phyloP scores from a whole-genome alignment of 2,113 vertebrate species.

The Arothron firmamentum region DNA sequence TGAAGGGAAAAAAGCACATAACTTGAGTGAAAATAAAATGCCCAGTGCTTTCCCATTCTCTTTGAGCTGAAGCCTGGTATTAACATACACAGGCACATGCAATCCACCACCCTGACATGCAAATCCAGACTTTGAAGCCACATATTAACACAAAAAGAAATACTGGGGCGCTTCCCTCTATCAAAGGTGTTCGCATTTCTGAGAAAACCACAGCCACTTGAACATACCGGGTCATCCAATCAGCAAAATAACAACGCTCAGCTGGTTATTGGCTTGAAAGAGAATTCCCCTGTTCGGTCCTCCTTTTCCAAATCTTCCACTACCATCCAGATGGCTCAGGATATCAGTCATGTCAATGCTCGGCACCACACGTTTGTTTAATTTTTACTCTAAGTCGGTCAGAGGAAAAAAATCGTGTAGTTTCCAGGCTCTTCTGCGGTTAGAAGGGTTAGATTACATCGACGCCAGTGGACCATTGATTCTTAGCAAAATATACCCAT shows the following conservation, averaged over 20 bases:
- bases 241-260: constrained; percentile 60
- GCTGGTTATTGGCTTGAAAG: constrained; percentile 59
- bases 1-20: constrained; percentile 15
- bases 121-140: constrained; percentile 39
- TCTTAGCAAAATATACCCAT: constrained; percentile 35
- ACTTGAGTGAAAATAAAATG: neutral
- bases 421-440: constrained; percentile 53
- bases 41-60: neutral
- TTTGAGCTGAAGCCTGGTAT: constrained; percentile 5
- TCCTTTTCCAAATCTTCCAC: constrained; percentile 50
- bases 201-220: constrained; percentile 49
- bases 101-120: constrained; percentile 22
- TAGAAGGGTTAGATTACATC: constrained; percentile 33
- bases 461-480: constrained; percentile 32
- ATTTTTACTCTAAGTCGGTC: constrained; percentile 50
- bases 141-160: constrained; percentile 45
- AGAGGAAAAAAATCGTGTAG: constrained; percentile 37
- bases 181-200: constrained; percentile 26
- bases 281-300: constrained; percentile 47
- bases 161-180: constrained; percentile 32
- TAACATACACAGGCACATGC: constrained; percentile 11
- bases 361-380: constrained; percentile 59
- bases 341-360: constrained; percentile 58
- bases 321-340: constrained; percentile 55
- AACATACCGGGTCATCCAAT: constrained; percentile 65